These are phyloP conservation scores for Aptenodytes forsteri DNA, from an alignment of 2,113 vertebrate species.

Conservation along the genomic window DNA sequence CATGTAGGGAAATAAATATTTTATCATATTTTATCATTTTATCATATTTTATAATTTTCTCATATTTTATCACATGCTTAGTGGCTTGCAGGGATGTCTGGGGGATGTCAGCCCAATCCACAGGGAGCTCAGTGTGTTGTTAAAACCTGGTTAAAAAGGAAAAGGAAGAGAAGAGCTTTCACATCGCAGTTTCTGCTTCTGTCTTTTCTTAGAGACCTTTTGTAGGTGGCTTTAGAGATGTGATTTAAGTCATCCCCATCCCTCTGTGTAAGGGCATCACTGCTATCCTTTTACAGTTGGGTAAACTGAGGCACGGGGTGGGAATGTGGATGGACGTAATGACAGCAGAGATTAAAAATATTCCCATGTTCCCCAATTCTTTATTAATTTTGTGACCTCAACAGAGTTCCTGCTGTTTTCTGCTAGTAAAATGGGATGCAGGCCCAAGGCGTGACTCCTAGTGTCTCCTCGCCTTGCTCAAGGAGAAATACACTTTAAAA, in stretches of 20 bases:
- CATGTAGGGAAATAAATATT: background rate
- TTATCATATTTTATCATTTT: background rate
- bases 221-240: background rate
- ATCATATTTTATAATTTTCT: background rate
- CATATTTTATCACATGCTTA: background rate
- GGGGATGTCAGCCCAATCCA: background rate
- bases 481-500: background rate
- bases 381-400: background rate
- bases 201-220: background rate
- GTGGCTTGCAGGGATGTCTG: background rate
- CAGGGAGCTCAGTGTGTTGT: background rate
- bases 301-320: background rate
- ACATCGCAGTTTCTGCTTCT: background rate
- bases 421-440: background rate
- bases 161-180: background rate
- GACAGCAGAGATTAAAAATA: background rate
- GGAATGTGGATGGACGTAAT: background rate
- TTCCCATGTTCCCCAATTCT: background rate
- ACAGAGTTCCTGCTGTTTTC: background rate
- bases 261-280: background rate
- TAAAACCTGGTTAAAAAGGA: background rate
- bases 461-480: background rate
- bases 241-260: background rate
- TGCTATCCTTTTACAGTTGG: background rate
- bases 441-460: background rate